Conservation (phyloP, 2,113 vertebrate genomes). For the Promerops cafer region DNA sequence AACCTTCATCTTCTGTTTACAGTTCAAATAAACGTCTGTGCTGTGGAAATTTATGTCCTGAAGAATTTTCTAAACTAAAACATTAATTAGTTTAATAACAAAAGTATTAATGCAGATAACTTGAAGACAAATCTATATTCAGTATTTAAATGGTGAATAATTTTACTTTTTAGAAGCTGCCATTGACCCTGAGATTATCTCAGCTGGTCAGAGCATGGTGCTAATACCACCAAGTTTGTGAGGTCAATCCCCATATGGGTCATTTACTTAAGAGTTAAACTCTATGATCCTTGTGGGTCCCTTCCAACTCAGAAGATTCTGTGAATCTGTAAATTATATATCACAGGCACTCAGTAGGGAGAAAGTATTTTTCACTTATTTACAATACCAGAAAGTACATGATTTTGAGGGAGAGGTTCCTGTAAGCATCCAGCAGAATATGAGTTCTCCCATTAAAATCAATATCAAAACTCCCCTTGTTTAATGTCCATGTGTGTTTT, state of each 20-base stretch:
- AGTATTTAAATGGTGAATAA: not conserved
- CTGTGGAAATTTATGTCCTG: not conserved
- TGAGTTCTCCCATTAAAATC: not conserved
- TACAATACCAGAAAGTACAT: not conserved
- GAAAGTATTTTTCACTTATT: not conserved
- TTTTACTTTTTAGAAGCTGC: not conserved
- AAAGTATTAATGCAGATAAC: not conserved
- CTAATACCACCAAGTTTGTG: not conserved
- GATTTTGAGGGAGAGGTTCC: not conserved
- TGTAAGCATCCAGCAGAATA: not conserved
- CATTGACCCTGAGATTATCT: not conserved
- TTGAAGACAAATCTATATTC: not conserved
- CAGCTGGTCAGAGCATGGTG: not conserved
- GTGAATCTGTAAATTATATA: not conserved
- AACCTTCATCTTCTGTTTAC: conserved; percentile 48
- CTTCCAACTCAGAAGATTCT: not conserved
- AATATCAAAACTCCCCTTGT: not conserved
- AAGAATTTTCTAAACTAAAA: not conserved
- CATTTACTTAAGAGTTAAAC: not conserved
- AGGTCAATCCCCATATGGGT: not conserved
- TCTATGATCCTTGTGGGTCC: not conserved
- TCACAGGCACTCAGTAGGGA: not conserved
- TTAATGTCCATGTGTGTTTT: not conserved
- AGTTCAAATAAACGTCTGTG: not conserved
- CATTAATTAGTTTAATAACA: not conserved